These are phyloP conservation scores for Centrocercus urophasianus DNA, from an alignment of 2,113 vertebrate species.

Conservation along the genomic window DNA sequence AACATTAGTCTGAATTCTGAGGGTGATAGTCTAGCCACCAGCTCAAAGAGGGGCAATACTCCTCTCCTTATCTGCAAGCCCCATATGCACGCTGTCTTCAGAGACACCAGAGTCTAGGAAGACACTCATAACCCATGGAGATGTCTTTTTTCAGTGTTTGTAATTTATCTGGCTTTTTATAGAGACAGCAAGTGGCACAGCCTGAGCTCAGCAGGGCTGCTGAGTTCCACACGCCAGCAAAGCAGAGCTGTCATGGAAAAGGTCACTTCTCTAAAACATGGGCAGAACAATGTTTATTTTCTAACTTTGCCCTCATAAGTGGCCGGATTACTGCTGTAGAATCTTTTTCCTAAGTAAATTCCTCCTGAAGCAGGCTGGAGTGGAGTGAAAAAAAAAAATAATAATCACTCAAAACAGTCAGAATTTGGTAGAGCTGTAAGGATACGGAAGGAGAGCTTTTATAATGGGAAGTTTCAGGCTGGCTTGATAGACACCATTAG, in stretches of 20 bases:
- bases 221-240: not conserved
- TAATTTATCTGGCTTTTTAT: not conserved
- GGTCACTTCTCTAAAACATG: conserved; percentile 19
- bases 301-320: not conserved
- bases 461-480: not conserved
- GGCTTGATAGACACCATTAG: not conserved
- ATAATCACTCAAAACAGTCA: not conserved
- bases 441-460: not conserved
- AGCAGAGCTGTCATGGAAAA: conserved; percentile 10
- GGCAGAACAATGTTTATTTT: conserved; percentile 26
- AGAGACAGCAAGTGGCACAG: not conserved
- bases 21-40: not conserved
- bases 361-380: not conserved
- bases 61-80: not conserved
- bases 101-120: not conserved
- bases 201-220: not conserved
- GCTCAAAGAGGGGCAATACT: not conserved
- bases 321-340: not conserved
- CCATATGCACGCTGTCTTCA: not conserved
- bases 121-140: rapidly evolving
- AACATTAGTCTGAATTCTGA: not conserved
- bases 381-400: not conserved
- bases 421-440: not conserved
- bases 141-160: not conserved
- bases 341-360: not conserved